phyloP scores from a whole-genome alignment of 2,113 vertebrate genomes.

The Pluvialis apricaria region DNA sequence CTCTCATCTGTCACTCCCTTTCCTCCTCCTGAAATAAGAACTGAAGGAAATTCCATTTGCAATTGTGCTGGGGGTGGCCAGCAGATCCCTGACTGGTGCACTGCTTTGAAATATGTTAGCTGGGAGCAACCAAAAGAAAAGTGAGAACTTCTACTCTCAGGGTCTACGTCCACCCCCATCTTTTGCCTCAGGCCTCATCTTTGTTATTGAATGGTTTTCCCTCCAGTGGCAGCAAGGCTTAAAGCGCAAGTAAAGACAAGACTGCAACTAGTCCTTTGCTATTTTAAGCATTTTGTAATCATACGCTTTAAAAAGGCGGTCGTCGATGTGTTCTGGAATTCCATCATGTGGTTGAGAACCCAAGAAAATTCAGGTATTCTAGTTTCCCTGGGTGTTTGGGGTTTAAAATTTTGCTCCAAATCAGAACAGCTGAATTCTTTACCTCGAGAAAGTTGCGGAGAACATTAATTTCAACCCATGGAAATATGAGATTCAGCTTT shows the following conservation, averaged over 20 bases:
- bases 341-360: not conserved
- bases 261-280: not conserved
- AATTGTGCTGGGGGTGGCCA: not conserved
- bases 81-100: not conserved
- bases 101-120: not conserved
- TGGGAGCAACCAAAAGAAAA: not conserved
- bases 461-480: not conserved
- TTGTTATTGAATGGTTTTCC: not conserved
- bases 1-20: not conserved
- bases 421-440: not conserved
- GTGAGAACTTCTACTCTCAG: not conserved
- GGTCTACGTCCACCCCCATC: not conserved
- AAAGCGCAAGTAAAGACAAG: not conserved
- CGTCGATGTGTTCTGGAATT: not conserved
- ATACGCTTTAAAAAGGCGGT: not conserved
- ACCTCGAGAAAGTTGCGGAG: not conserved
- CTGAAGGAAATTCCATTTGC: conserved; percentile 13
- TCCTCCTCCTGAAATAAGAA: not conserved
- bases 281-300: not conserved
- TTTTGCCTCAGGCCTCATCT: not conserved
- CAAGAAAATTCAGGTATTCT: not conserved
- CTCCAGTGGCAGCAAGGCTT: not conserved
- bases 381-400: not conserved
- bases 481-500: not conserved
- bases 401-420: not conserved